These are phyloP conservation scores for Catharus bicknelli DNA, from an alignment of 2,113 vertebrate species.

Conservation along the genomic window DNA sequence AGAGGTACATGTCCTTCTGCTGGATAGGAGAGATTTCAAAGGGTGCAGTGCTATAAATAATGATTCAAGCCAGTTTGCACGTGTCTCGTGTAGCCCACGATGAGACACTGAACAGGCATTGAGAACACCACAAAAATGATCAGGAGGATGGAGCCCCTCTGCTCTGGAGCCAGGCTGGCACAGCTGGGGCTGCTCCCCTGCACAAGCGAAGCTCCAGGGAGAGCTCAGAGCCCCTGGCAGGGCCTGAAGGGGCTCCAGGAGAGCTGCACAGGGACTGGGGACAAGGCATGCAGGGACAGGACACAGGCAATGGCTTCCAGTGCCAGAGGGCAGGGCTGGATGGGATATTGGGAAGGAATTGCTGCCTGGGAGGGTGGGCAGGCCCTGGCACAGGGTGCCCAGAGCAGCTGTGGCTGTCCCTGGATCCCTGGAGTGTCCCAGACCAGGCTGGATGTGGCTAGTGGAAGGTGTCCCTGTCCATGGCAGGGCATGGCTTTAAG, in stretches of 20 bases:
- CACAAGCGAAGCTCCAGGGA: neutral
- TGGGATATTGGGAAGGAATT: too few species aligned
- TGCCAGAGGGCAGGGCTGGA: too few species aligned
- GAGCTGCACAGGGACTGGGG: neutral
- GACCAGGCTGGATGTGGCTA: fast-evolving
- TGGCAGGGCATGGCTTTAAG: neutral
- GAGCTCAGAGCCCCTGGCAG: fast-evolving
- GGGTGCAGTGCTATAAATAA: neutral
- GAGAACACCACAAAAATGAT: neutral
- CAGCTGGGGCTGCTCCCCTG: fast-evolving
- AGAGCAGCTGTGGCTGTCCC: neutral
- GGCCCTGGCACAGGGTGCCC: neutral
- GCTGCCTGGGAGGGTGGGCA: too few species aligned
- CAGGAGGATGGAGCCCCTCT: neutral
- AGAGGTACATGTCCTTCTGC: neutral
- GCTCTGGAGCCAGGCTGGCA: neutral
- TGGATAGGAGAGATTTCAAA: neutral
- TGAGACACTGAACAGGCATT: neutral
- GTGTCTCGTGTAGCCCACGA: fast-evolving
- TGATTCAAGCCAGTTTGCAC: neutral
- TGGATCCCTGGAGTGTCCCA: neutral
- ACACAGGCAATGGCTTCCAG: too few species aligned
- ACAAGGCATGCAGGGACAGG: too few species aligned
- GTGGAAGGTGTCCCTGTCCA: neutral
- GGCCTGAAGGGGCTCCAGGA: neutral